Conservation (phyloP, 53 echinoderm and acorn worm genomes). For the Arbacia lixula region DNA sequence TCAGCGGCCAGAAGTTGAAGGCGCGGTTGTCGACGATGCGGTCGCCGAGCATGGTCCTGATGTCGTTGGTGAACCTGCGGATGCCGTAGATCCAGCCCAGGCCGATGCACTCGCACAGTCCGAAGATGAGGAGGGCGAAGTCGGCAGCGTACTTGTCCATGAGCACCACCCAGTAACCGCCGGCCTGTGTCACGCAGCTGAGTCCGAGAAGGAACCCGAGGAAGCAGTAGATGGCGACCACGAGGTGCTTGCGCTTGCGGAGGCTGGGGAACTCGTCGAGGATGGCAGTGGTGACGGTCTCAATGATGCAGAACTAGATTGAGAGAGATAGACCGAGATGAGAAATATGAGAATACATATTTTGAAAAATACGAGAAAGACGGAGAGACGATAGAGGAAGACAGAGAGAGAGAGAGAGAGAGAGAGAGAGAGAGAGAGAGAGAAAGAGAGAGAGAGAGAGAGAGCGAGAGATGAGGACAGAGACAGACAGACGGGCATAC, state of each 20-base stretch:
- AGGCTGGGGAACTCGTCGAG: slow-evolving; percentile 79
- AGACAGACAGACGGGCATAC: no score
- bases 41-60: slow-evolving; percentile 94
- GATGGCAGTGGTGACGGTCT: slow-evolving; percentile 82
- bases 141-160: slow-evolving; percentile 99
- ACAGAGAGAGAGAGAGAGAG: background rate
- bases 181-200: slow-evolving; percentile 90
- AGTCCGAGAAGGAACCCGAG: slow-evolving; percentile 74
- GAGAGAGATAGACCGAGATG: no score
- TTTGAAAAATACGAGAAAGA: background rate
- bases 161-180: slow-evolving; percentile 91
- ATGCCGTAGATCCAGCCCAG: slow-evolving; percentile 94
- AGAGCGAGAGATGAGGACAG: no score
- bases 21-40: slow-evolving; percentile 70
- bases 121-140: slow-evolving; percentile 93
- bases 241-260: slow-evolving; percentile 65
- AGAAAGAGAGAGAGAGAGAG: background rate
- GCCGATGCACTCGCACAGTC: slow-evolving; percentile 84
- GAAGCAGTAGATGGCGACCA: slow-evolving; percentile 62
- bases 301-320: slow-evolving; percentile 86
- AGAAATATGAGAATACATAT: no score
- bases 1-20: slow-evolving; percentile 95
- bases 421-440: background rate
- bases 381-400: no score
- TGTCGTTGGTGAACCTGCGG: slow-evolving; percentile 89